phyloP scores from a whole-genome alignment of 1,140 invertebrate species.

The Rhagoletis pomonella region DNA sequence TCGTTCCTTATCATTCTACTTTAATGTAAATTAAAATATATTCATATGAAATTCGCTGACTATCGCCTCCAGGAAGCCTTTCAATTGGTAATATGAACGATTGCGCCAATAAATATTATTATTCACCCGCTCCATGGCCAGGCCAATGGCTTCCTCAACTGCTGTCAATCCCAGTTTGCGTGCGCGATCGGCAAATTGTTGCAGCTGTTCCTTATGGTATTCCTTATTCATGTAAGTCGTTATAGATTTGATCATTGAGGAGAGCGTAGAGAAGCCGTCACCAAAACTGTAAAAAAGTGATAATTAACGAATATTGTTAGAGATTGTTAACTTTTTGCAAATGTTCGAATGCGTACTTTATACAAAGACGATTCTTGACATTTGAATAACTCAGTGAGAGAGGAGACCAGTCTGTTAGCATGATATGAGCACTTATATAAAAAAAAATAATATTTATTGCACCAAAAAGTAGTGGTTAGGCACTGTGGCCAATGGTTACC shows the following conservation, averaged over 20 bases:
- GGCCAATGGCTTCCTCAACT: constrained; percentile 66
- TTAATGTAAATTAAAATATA: constrained; percentile 64
- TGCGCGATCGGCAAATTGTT: constrained; percentile 64
- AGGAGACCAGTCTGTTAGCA: no score
- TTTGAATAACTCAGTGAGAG: no score
- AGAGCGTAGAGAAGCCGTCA: constrained; percentile 75
- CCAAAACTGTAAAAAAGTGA: constrained; percentile 71
- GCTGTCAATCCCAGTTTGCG: constrained; percentile 66
- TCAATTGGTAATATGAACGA: constrained; percentile 69
- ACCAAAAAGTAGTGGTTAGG: no score
- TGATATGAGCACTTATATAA: no score
- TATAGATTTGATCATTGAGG: constrained; percentile 75
- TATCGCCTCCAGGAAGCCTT: constrained; percentile 68
- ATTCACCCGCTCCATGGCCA: constrained; percentile 72
- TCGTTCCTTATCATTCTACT: not conserved
- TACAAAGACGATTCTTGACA: no score
- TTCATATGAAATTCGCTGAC: constrained; percentile 72
- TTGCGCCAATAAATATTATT: constrained; percentile 72
- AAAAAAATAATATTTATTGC: no score
- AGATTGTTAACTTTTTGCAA: not conserved
- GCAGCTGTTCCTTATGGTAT: constrained; percentile 70
- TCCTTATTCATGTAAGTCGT: constrained; percentile 76
- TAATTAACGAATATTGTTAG: not conserved
- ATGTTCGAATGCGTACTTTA: no score
- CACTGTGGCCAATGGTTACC: no score